phyloP scores from a whole-genome alignment of 2,797 vertebrate genomes.

The Hippoglossus hippoglossus region DNA sequence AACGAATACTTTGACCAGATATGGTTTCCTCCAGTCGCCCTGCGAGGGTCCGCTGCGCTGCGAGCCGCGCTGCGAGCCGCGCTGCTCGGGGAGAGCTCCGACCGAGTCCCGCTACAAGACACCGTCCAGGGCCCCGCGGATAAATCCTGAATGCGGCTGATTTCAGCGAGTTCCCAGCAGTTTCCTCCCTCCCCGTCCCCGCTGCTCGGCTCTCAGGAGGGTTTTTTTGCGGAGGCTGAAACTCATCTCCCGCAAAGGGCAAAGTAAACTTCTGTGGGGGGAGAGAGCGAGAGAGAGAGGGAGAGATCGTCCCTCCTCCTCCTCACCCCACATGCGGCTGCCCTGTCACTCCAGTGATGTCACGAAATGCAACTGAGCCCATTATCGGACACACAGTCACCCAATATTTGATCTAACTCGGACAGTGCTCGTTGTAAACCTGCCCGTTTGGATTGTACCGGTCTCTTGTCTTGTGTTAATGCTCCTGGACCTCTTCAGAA shows the following conservation, averaged over 20 bases:
- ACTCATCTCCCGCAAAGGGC: conserved; percentile 76
- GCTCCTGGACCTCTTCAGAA: no score
- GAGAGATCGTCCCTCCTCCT: conserved; percentile 47
- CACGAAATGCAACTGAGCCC: conserved; percentile 31
- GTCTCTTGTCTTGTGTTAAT: no score
- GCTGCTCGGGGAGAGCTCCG: conserved; percentile 27
- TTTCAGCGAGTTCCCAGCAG: not conserved
- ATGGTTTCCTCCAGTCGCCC: conserved; percentile 84
- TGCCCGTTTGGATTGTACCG: no score
- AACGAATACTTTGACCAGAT: conserved; percentile 93
- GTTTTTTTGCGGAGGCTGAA: conserved; percentile 30
- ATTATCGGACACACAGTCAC: conserved; percentile 35
- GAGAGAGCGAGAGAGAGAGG: not conserved
- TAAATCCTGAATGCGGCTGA: conserved; percentile 30
- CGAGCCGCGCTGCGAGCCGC: conserved; percentile 13
- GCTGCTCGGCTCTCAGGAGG: conserved; percentile 8
- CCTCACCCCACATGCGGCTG: conserved; percentile 56
- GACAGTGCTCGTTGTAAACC: no score
- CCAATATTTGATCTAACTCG: no score
- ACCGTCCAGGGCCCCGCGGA: conserved; percentile 45
- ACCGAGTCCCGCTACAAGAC: conserved; percentile 18
- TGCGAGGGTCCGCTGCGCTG: no score
- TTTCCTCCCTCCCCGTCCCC: conserved; percentile 23
- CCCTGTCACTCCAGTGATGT: conserved; percentile 80
- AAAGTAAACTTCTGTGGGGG: conserved; percentile 63